A percentile compares a stretch with the other conserved stretches of the same genome.
These are phyloP conservation scores for Chironomus riparius DNA, from an alignment of 2,888 invertebrate species.

Conservation along the genomic window DNA sequence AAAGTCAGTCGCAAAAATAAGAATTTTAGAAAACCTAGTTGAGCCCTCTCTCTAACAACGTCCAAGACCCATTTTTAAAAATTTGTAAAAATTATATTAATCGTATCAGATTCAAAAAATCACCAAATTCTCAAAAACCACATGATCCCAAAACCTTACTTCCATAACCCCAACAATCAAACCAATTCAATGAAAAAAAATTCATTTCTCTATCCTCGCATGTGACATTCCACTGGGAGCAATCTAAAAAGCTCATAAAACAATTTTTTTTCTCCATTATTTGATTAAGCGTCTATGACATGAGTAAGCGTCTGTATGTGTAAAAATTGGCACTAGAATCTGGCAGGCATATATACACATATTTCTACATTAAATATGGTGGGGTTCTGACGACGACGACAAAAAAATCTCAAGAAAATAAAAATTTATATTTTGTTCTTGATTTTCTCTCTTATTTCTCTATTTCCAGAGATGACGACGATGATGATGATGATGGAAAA, in stretches of 20 bases:
- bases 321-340: constrained; percentile 21
- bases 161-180: too few relatives aligned
- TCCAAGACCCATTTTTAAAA: too few relatives aligned
- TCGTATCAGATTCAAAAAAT: too few relatives aligned
- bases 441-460: constrained; percentile 2
- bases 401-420: neutral
- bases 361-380: constrained; percentile 9
- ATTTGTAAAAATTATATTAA: too few relatives aligned
- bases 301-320: constrained; percentile 22
- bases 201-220: neutral
- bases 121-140: too few relatives aligned
- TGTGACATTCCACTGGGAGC: neutral
- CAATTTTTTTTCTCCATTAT: neutral
- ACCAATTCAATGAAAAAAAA: neutral
- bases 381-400: neutral
- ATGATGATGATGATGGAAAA: neutral
- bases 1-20: too few relatives aligned
- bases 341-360: neutral
- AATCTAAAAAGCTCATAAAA: neutral
- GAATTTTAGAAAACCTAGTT: too few relatives aligned
- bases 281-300: constrained; percentile 19
- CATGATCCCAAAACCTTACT: too few relatives aligned
- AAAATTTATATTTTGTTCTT: too few relatives aligned
- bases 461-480: neutral
- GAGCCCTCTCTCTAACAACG: too few relatives aligned